A percentile compares a stretch with the other conserved stretches of the same genome.
Conservation (phyloP, 2,797 vertebrate species). For the Pangasius larnaudii region DNA sequence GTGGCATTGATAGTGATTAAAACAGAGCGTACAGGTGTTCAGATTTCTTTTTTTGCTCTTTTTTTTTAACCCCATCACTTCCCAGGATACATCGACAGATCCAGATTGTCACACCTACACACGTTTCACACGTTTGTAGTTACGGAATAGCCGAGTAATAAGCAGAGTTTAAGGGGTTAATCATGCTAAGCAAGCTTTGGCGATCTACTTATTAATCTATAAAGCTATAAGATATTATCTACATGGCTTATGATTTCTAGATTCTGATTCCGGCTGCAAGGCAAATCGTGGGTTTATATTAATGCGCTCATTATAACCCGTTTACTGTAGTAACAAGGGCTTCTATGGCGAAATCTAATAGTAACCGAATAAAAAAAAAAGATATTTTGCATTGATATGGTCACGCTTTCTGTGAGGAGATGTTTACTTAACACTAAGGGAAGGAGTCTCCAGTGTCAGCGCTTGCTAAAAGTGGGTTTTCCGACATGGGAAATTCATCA, state of each 20-base stretch:
- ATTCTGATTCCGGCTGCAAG: no score
- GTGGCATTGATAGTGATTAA: background rate
- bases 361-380: background rate
- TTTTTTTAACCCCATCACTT: background rate
- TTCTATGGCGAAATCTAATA: background rate
- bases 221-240: no score
- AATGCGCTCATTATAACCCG: background rate
- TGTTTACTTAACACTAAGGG: no score
- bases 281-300: background rate
- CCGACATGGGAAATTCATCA: no score
- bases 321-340: background rate
- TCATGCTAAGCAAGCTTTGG: no score
- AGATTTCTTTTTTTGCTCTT: background rate
- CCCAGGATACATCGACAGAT: background rate
- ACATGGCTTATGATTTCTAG: no score
- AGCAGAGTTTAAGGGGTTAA: background rate
- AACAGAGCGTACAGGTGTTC: background rate
- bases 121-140: background rate
- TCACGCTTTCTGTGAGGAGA: background rate
- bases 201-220: no score
- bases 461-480: no score
- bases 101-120: background rate
- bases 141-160: background rate
- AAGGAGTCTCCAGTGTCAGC: no score
- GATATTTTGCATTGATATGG: background rate